phyloP scores from a whole-genome alignment of 2,113 vertebrate species.

The Festucalex cinctus region DNA sequence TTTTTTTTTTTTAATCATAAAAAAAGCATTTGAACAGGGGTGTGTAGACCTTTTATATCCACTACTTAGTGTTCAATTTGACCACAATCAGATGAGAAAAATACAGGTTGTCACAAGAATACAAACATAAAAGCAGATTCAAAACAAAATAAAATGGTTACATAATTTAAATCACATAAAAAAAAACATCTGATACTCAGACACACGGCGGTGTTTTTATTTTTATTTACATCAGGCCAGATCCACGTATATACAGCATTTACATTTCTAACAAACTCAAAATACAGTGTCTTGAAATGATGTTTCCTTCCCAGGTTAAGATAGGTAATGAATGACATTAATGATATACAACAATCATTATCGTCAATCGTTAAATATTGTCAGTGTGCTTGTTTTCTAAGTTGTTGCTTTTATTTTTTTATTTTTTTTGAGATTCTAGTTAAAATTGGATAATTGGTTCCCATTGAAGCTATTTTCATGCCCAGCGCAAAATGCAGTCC shows the following conservation, averaged over 20 bases:
- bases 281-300: slow-evolving; percentile 9
- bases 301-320: slow-evolving; percentile 2
- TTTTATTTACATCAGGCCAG: slow-evolving; percentile 41
- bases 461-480: too few relatives aligned
- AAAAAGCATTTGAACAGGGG: background rate
- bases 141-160: background rate
- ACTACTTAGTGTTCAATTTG: background rate
- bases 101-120: background rate
- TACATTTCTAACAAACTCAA: slow-evolving; percentile 47
- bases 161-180: background rate
- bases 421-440: too few relatives aligned
- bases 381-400: too few relatives aligned
- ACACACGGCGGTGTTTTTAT: slow-evolving; percentile 25
- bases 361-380: too few relatives aligned
- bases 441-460: too few relatives aligned
- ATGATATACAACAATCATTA: too few relatives aligned
- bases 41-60: background rate
- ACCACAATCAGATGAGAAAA: background rate
- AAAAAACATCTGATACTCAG: background rate
- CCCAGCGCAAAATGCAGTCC: too few relatives aligned
- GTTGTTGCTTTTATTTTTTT: too few relatives aligned
- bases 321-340: slow-evolving; percentile 13
- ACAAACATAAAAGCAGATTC: background rate
- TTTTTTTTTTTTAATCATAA: background rate
- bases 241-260: slow-evolving; percentile 59